These are phyloP conservation scores for Monopterus albus DNA, from an alignment of 2,113 vertebrate species.

Conservation along the genomic window DNA sequence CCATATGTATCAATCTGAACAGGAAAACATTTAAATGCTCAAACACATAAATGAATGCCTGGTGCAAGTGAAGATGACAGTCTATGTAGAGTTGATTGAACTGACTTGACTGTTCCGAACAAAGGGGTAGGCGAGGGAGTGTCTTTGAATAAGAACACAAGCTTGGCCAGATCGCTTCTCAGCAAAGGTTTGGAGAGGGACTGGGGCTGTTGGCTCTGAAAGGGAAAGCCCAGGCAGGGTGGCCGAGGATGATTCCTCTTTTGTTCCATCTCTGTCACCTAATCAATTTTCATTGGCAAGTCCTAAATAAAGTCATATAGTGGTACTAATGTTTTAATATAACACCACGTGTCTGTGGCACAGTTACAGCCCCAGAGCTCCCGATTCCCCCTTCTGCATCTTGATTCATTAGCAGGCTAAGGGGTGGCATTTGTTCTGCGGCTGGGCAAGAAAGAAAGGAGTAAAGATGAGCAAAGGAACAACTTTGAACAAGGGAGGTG, in stretches of 20 bases:
- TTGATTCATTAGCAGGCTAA: slow-evolving; percentile 63
- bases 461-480: slow-evolving; percentile 58
- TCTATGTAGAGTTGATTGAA: neutral
- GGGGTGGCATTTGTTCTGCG: slow-evolving; percentile 60
- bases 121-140: slow-evolving; percentile 12
- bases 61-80: slow-evolving; percentile 4
- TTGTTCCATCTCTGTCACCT: slow-evolving; percentile 76
- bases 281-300: slow-evolving; percentile 82
- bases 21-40: neutral
- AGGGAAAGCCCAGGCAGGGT: slow-evolving; percentile 61
- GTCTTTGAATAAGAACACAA: slow-evolving; percentile 53
- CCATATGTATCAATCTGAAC: neutral
- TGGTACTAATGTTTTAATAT: slow-evolving; percentile 86
- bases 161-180: slow-evolving; percentile 50
- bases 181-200: slow-evolving; percentile 58
- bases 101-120: slow-evolving; percentile 1
- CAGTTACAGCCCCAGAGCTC: slow-evolving; percentile 57
- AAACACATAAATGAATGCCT: neutral
- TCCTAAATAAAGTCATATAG: slow-evolving; percentile 84
- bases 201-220: slow-evolving; percentile 69
- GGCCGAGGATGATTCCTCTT: slow-evolving; percentile 71
- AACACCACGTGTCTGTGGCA: slow-evolving; percentile 80
- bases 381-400: slow-evolving; percentile 63
- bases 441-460: slow-evolving; percentile 49
- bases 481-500: slow-evolving; percentile 36